Evolutionary conservation across 2,113 vertebrate species (phyloP).

Genomic region (Psophia crepitans): DNA sequence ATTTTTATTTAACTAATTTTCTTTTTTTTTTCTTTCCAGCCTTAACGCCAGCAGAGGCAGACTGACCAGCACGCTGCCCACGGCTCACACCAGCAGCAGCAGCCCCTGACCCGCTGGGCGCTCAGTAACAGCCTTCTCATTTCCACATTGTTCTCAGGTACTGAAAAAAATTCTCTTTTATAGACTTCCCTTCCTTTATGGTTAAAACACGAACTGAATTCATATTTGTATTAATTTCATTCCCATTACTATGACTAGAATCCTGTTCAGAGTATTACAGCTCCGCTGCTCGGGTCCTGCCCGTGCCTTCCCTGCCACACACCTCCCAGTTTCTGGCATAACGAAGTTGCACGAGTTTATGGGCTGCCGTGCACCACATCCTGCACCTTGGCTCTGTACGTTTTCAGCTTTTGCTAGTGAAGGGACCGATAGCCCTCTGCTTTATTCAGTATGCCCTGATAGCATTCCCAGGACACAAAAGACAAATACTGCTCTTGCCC

Average conservation of each 20-base stretch:
- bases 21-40: too few species aligned
- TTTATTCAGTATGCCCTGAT: not conserved
- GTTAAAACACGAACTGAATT: not conserved
- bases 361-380: not conserved
- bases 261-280: not conserved
- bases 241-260: not conserved
- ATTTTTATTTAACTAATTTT: too few species aligned
- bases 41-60: not conserved
- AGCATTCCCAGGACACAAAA: too few species aligned
- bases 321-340: not conserved
- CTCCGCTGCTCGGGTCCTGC: not conserved
- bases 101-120: not conserved
- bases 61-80: not conserved
- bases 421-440: not conserved
- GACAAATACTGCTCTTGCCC: not conserved
- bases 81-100: not conserved
- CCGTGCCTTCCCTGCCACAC: not conserved
- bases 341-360: fast-evolving
- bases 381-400: fast-evolving
- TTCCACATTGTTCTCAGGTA: not conserved
- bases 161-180: not conserved
- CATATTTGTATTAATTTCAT: not conserved
- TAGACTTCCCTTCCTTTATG: not conserved
- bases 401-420: not conserved
- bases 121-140: not conserved